Evolutionary conservation across 2,888 invertebrate species (phyloP), one percentile per base, ranked within the genome.

Genomic region (Marasmarcha lunaedactyla): DNA sequence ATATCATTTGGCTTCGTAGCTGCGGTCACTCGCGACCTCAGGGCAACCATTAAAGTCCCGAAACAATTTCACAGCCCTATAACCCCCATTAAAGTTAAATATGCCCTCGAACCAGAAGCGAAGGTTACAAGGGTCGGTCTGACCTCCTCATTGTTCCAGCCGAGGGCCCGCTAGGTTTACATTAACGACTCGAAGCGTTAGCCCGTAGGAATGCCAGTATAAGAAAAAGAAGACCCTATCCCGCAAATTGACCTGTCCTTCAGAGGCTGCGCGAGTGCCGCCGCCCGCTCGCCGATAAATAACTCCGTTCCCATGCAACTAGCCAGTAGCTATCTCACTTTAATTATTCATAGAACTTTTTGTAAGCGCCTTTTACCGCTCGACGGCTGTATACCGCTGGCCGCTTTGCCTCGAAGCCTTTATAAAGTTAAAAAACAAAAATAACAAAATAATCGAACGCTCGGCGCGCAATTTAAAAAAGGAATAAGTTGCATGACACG

Each of bases 321-420:
- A 70, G 76, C 77, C 77, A 71, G 77, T 71, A 74, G 77, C 81
- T 71, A 77, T 78, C 78, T 83, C 72, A 59, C 72, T 81, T 83
- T 81, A 83, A 83, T 83, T 83, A 83, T 83, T 83, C 81, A 81
- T 83, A 79, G 78, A 68, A 67, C 77, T 81, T 74, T 83, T 83
- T 81, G 70, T 76, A 59, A 64, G 63, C 69, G 69, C 76, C 77
- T 79, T 81, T 78, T 79, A 77, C 78, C 71, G 77, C 67, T 69
- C 63, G 59, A 57, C 62, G 65, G 66, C 66, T 34, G 5, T 25
- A 6, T 25, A 25, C 25, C 56, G 70, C 57, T 61, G 60, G 62
- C 55, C 59, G 49, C 51, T 49, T n/a, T n/a, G 50, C 54, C 57
- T 55, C 64, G 73, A 69, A 70, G 74, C 71, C 72, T 67, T 20